phyloP scores from a whole-genome alignment of 2,888 invertebrate genomes.

The Tridacna crocea region DNA sequence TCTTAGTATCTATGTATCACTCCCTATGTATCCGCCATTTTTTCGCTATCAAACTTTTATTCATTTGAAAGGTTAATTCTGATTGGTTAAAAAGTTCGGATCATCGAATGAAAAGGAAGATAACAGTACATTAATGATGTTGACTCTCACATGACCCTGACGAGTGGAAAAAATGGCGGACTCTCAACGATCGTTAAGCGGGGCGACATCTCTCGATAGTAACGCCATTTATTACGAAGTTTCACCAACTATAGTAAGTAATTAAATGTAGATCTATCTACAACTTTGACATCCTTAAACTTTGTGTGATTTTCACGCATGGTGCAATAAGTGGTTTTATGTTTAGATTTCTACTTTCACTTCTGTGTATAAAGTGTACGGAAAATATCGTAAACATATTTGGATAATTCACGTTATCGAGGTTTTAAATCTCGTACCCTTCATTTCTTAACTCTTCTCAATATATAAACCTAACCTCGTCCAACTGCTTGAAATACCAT shows the following conservation, averaged over 20 bases:
- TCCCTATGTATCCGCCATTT: constrained; percentile 11
- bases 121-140: not conserved
- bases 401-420: too few species aligned
- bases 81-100: constrained; percentile 4
- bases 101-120: constrained; percentile 5
- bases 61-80: not conserved
- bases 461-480: too few species aligned
- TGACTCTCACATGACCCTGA: constrained; percentile 23
- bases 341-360: too few species aligned
- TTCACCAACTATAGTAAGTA: constrained; percentile 72
- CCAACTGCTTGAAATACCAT: too few species aligned
- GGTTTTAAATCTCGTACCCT: too few species aligned
- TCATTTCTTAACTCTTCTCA: too few species aligned
- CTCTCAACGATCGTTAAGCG: constrained; percentile 22
- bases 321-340: too few species aligned
- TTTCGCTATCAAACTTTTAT: not conserved
- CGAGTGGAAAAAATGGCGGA: constrained; percentile 50
- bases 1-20: not conserved
- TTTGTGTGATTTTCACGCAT: too few species aligned
- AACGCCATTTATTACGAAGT: constrained; percentile 75
- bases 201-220: constrained; percentile 59
- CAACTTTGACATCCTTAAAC: too few species aligned
- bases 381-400: too few species aligned
- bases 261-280: not conserved
- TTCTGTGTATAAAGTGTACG: too few species aligned